Evolutionary conservation across 2,797 vertebrate species (phyloP).

Genomic region (Arnoldichthys spilopterus): DNA sequence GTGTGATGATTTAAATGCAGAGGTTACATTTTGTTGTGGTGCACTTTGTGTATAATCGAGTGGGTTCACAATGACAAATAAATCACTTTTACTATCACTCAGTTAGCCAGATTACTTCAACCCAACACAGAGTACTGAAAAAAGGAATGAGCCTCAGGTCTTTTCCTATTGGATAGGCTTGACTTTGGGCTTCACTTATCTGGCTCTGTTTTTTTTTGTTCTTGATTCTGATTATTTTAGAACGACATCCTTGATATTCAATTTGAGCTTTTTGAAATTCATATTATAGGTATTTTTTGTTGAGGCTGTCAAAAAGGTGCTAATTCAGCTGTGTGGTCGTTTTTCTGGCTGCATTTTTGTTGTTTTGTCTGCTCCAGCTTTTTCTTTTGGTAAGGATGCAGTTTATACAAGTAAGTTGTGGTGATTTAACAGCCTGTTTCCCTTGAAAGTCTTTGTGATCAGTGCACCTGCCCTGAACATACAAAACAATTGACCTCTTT

Average conservation of each 20-base stretch:
- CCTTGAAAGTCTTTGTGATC: neutral
- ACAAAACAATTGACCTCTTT: neutral
- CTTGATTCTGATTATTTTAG: too few species aligned
- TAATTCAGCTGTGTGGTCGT: constrained; percentile 15
- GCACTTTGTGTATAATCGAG: too few species aligned
- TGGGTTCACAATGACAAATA: too few species aligned
- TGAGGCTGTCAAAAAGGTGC: constrained; percentile 5
- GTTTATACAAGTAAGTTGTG: neutral
- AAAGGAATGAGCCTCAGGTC: too few species aligned
- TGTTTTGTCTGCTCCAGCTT: neutral
- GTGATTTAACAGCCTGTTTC: neutral
- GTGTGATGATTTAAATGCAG: too few species aligned
- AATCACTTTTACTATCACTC: too few species aligned
- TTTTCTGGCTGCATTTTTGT: constrained; percentile 5
- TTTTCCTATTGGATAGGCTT: too few species aligned
- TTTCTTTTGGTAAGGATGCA: neutral
- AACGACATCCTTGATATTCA: neutral
- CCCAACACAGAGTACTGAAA: too few species aligned
- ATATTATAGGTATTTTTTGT: neutral
- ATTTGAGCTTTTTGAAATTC: constrained; percentile 10
- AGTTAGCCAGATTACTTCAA: too few species aligned
- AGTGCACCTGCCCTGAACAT: neutral
- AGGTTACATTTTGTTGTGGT: too few species aligned
- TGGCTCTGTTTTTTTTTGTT: too few species aligned
- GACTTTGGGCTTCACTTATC: too few species aligned